Base-by-base conservation (phyloP, 2,888 invertebrate species). In the Aethes cnicana region DNA sequence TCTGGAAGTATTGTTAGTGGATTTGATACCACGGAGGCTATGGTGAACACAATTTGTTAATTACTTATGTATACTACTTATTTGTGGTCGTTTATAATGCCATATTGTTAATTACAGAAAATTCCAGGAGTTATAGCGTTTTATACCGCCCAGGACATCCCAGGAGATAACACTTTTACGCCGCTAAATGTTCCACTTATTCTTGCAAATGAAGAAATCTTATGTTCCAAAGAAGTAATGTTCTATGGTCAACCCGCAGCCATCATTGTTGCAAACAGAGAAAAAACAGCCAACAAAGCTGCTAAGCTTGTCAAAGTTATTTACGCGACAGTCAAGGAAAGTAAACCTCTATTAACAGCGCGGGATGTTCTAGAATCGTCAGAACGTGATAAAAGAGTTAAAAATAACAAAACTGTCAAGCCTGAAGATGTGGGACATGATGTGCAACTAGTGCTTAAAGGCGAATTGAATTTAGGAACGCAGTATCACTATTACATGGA, bases 401-500 rank as follows among this genome's bases (percentile, higher is more conserved):
- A 64, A 1, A 48, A 42, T 1, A 58, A 63, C 23, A 64, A 58
- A 11, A 62, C 61, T 4, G 39, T 73, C 5, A 55, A 70, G 21
- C 69, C 77, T 4, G 74, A 58, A 50, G 59, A 60, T 8, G 70
- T 62, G 65, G 59, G 61, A 0, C 53, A 47, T 36, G 54, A 61
- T 20, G 52, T 59, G 1, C 35, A 58, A 6, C 37, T 44, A 16
- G 42, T 46, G 4, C 26, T 59, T 2, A 47, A 54, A 47, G 61
- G 61, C 9, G 47, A 57, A 16, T n/a, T 59, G 0, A 37, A 37
- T 23, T 39, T 57, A 11, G 53, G 54, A 25, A 37, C 83, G 3
- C 94, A 94, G 68, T 94, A 92, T 67, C 94, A 94, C 66, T 93
- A 90, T 56, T 90, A 91, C 5, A 92, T 94, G 92, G 94, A 94